These are phyloP conservation scores for Armadillidium nasatum DNA, from an alignment of 1,140 invertebrate genomes.

Conservation along the genomic window DNA sequence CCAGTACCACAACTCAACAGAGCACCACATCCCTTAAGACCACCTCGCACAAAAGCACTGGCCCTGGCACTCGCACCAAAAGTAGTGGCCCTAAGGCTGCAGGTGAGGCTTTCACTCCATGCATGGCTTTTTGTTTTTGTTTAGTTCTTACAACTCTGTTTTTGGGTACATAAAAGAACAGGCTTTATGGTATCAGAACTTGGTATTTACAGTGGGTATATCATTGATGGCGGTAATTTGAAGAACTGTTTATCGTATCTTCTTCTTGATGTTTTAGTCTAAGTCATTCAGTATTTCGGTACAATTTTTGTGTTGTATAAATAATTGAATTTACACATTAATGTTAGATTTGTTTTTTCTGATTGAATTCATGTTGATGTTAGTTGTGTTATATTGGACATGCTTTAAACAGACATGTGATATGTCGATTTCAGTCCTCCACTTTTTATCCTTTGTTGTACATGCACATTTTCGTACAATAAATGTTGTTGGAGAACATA, in stretches of 20 bases:
- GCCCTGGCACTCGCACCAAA: conserved; percentile 10
- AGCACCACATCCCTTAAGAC: conserved; percentile 17
- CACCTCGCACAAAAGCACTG: conserved; percentile 8
- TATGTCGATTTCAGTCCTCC: too few species aligned
- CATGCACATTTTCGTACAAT: too few species aligned
- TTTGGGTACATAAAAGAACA: background rate
- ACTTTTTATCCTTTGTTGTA: too few species aligned
- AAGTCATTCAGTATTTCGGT: background rate
- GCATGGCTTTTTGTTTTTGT: background rate
- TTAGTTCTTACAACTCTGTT: background rate
- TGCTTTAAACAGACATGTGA: too few species aligned
- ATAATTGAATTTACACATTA: too few species aligned
- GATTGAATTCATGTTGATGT: too few species aligned
- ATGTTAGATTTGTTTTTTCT: too few species aligned
- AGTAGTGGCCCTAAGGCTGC: conserved; percentile 18
- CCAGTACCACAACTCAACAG: conserved; percentile 13
- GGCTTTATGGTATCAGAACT: background rate
- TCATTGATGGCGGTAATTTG: background rate
- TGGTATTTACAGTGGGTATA: background rate
- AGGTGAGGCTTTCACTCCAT: background rate
- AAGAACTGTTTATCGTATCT: background rate
- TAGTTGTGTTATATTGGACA: too few species aligned
- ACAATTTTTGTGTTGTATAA: too few species aligned
- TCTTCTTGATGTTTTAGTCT: background rate
- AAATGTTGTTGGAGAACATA: too few species aligned